Evolutionary conservation across 2,888 invertebrate species (phyloP), one percentile per base, ranked within the genome.

Genomic region (Plagodis pulveraria): DNA sequence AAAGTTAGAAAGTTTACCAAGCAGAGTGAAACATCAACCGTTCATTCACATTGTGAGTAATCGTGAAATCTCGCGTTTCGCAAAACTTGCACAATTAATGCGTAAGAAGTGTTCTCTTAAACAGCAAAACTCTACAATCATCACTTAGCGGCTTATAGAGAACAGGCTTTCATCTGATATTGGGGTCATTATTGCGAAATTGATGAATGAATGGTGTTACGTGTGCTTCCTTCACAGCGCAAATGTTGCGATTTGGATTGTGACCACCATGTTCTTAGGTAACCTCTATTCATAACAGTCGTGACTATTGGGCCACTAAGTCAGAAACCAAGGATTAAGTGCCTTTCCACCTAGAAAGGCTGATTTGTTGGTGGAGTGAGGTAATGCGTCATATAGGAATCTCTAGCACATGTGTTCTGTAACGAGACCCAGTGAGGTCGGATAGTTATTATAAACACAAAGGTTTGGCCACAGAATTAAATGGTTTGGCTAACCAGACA

Each of bases 1-100:
- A 51, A 61, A 48, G 60, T 59, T 64, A 58, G 67, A 68, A 68
- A 68, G 67, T 62, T 62, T 62, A 49, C 55, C 53, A 61, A 58
- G 56, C 49, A 60, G 59, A 68, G 48, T 60, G 57, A 51, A 63
- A 58, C 60, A 49, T 22, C 46, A 36, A 52, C 56, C 54, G 40
- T 64, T 61, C 62, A 63, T 58, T 54, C 62, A 62, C 59, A 51
- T 52, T 53, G 57, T 69, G 68, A 68, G 66, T 66, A 69, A 69
- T 56, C 58, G 65, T 48, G 66, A 65, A 63, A 67, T 65, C 67
- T 55, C 51, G 45, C 53, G 46, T 56, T 59, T 56, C 55, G 52
- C 41, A 52, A 56, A 50, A 64, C 62, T 68, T 66, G 50, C 63
- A 61, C 57, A 66, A 66, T 33, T 56, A 42, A 48, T 55, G 48